phyloP scores from a whole-genome alignment of 2,113 vertebrate species.

The Hirundichthys speculiger region DNA sequence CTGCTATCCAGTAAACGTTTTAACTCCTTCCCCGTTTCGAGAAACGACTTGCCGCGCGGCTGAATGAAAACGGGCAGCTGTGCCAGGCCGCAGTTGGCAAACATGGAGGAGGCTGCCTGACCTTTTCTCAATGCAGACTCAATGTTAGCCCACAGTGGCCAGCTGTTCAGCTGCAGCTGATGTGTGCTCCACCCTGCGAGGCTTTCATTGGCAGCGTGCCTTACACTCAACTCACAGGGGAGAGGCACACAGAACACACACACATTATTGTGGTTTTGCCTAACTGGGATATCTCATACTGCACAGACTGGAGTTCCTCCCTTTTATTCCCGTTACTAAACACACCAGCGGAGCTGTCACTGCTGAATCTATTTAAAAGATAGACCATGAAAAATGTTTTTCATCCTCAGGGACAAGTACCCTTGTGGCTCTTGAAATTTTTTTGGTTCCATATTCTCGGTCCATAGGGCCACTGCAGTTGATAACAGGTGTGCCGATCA shows the following conservation, averaged over 20 bases:
- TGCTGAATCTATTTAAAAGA: no score
- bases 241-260: not conserved
- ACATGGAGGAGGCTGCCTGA: constrained; percentile 45
- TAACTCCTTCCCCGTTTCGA: constrained; percentile 29
- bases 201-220: constrained; percentile 71
- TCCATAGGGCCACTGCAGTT: not conserved
- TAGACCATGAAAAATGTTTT: no score
- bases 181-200: constrained; percentile 70
- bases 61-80: constrained; percentile 24
- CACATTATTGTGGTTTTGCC: constrained; percentile 51
- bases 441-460: not conserved
- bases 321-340: constrained; percentile 27
- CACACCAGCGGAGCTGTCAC: constrained; percentile 19
- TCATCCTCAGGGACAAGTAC: no score
- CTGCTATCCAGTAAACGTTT: not conserved
- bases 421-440: not conserved
- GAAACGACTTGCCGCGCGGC: constrained; percentile 9
- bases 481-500: not conserved
- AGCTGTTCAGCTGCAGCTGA: constrained; percentile 74
- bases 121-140: constrained; percentile 47
- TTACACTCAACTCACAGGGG: constrained; percentile 25
- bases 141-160: constrained; percentile 54
- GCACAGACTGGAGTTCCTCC: constrained; percentile 31
- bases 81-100: constrained; percentile 62
- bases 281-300: constrained; percentile 36